Evolutionary conservation across 2,888 invertebrate species (phyloP).

Genomic region (Dugesia japonica): DNA sequence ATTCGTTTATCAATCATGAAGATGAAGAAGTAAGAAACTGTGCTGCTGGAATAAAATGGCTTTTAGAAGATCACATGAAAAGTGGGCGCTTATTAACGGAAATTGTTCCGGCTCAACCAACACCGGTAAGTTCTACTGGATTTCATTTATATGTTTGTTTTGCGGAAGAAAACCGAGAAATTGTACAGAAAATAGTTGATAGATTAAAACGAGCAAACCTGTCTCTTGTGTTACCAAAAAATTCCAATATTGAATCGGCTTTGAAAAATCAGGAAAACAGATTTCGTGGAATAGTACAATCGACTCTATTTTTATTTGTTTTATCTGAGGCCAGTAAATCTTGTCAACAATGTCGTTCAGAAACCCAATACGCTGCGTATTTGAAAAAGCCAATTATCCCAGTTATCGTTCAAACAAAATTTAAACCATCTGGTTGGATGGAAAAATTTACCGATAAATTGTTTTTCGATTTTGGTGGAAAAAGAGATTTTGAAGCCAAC

Average conservation of each 20-base stretch:
- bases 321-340: background rate
- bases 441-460: conserved; percentile 43
- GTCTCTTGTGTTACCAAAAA: conserved; percentile 26
- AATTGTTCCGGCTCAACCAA: background rate
- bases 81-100: background rate
- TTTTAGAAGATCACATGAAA: background rate
- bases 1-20: background rate
- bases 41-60: background rate
- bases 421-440: conserved; percentile 45
- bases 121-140: background rate
- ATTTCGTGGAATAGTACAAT: conserved; percentile 27
- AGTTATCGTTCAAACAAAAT: conserved; percentile 42
- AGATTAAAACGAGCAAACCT: conserved; percentile 31
- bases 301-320: background rate
- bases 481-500: conserved; percentile 36
- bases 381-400: conserved; percentile 42
- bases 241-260: conserved; percentile 14
- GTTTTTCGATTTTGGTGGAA: conserved; percentile 44
- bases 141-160: conserved; percentile 11
- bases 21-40: background rate
- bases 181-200: conserved; percentile 38
- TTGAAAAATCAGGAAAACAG: background rate
- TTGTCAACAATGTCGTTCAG: conserved; percentile 39
- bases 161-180: conserved; percentile 37
- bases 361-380: background rate